phyloP scores from a whole-genome alignment of 2,113 vertebrate species.

The Cariama cristata region DNA sequence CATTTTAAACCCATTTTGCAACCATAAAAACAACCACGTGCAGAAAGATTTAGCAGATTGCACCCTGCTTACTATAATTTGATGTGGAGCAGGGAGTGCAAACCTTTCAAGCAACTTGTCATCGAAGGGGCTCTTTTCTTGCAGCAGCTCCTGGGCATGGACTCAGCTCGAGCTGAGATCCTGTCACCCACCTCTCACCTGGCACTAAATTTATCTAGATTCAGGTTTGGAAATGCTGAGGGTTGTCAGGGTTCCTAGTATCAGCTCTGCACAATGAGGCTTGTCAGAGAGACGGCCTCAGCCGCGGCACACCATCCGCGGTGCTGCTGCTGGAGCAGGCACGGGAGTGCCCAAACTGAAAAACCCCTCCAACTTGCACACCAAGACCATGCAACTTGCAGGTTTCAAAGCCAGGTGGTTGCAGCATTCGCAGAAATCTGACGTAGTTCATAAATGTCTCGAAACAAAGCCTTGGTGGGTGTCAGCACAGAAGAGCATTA shows the following conservation, averaged over 20 bases:
- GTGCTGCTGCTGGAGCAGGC: not conserved
- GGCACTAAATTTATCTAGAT: fast-evolving
- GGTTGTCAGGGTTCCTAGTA: fast-evolving
- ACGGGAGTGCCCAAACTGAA: not conserved
- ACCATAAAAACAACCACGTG: not conserved
- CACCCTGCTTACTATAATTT: fast-evolving
- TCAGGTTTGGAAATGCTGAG: not conserved
- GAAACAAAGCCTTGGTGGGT: not conserved
- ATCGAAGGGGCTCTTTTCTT: fast-evolving
- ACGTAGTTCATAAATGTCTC: not conserved
- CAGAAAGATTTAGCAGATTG: not conserved
- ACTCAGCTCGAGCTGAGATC: not conserved
- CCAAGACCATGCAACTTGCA: fast-evolving
- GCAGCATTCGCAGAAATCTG: not conserved
- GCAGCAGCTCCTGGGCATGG: not conserved
- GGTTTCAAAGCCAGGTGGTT: not conserved
- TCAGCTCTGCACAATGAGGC: fast-evolving
- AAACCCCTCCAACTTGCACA: not conserved
- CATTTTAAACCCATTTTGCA: not conserved
- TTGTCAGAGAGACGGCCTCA: not conserved
- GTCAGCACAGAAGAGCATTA: not conserved
- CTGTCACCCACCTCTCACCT: not conserved
- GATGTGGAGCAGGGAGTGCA: fast-evolving
- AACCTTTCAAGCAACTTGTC: not conserved
- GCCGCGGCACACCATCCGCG: fast-evolving